Conservation (phyloP, 1,140 invertebrate species). For the Sinonovacula constricta region DNA sequence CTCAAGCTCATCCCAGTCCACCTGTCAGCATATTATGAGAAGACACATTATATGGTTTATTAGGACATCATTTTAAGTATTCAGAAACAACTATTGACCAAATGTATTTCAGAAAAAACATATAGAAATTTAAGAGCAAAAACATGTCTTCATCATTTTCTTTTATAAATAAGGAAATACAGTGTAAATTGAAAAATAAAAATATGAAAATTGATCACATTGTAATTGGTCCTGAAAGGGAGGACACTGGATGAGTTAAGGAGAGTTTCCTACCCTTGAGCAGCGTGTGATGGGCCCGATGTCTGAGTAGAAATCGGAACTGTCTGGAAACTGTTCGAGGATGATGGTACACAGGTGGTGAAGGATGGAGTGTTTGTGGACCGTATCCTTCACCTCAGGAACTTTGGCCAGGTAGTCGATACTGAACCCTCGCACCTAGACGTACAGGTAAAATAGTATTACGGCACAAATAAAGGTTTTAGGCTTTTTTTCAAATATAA, state of each 20-base stretch:
- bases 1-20: slow-evolving; percentile 78
- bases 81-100: no score
- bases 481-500: no score
- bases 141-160: background rate
- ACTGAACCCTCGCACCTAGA: slow-evolving; percentile 96
- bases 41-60: no score
- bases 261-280: slow-evolving; percentile 82
- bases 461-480: no score
- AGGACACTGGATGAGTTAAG: background rate
- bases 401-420: slow-evolving; percentile 98
- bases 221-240: background rate
- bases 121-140: background rate
- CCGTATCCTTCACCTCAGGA: slow-evolving; percentile 99
- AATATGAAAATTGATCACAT: background rate
- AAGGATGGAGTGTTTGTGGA: slow-evolving; percentile 98
- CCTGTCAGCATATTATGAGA: no score
- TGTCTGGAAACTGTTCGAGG: slow-evolving; percentile 95
- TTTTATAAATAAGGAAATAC: background rate
- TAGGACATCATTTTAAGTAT: no score
- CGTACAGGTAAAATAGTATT: no score
- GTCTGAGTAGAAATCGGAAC: slow-evolving; percentile 97
- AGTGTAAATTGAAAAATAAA: background rate
- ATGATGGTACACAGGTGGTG: slow-evolving; percentile 99
- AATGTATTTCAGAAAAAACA: no score
- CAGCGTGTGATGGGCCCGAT: slow-evolving; percentile 85